Conservation (phyloP, 2,888 invertebrate species). For the Lasioglossum zephyrum region DNA sequence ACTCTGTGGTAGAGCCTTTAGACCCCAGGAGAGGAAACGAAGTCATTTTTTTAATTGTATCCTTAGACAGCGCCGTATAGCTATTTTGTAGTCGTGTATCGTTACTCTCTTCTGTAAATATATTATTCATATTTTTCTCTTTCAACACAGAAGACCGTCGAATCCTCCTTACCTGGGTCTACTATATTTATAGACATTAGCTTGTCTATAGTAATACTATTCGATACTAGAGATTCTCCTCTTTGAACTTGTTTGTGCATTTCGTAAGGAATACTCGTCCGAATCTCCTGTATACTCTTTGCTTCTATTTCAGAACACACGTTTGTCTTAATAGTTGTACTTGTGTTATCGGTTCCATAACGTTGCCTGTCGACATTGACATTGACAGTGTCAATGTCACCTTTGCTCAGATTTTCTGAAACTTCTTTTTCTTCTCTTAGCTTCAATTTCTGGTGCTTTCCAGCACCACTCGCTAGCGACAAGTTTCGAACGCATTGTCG, state of each 20-base stretch:
- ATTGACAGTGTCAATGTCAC: background rate
- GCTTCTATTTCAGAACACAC: background rate
- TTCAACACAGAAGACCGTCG: background rate
- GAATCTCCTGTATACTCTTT: no score
- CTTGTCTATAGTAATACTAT: background rate
- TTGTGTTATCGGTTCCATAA: background rate
- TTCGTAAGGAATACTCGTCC: background rate
- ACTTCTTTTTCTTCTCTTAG: background rate
- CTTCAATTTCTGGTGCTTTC: background rate
- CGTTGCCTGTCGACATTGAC: background rate
- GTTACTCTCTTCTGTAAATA: background rate
- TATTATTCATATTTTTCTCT: background rate
- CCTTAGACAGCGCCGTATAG: background rate
- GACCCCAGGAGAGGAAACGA: conserved; percentile 12
- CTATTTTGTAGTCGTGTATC: background rate
- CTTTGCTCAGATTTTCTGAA: no score
- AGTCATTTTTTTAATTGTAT: background rate
- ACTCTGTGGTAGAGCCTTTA: background rate
- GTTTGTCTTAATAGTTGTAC: background rate
- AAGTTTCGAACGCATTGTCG: background rate
- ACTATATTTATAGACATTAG: background rate
- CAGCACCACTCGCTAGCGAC: background rate
- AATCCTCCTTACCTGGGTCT: background rate
- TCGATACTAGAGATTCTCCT: background rate
- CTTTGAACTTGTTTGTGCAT: background rate